Percentiles rank a stretch among this genome's conserved stretches.
phyloP scores from a whole-genome alignment of 2,797 vertebrate species.

The Silurus aristotelis region DNA sequence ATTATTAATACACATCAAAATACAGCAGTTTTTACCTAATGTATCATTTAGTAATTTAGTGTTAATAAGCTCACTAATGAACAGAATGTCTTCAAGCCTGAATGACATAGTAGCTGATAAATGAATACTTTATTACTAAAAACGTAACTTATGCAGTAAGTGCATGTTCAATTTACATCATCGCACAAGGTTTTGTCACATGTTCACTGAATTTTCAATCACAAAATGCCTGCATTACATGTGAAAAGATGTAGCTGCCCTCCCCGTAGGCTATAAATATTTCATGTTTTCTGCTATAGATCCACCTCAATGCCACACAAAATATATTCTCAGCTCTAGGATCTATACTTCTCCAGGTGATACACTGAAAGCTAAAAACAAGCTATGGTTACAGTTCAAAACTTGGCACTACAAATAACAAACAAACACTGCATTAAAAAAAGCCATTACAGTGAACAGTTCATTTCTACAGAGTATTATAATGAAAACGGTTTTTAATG shows the following conservation, averaged over 20 bases:
- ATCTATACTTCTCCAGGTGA: neutral
- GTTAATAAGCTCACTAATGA: neutral
- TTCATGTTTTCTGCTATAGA: slow-evolving; percentile 47
- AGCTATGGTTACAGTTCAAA: slow-evolving; percentile 2
- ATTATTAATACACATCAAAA: neutral
- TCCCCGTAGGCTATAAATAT: slow-evolving; percentile 49
- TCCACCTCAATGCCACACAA: slow-evolving; percentile 16
- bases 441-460: neutral
- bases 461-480: neutral
- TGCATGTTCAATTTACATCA: neutral
- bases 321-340: neutral
- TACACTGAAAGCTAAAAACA: neutral
- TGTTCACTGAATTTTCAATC: slow-evolving; percentile 5
- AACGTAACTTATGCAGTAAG: neutral
- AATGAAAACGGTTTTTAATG: neutral
- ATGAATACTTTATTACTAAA: neutral
- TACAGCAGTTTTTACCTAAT: neutral
- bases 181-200: neutral
- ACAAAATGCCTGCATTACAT: slow-evolving; percentile 15
- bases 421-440: neutral
- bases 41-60: neutral
- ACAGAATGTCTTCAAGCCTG: neutral
- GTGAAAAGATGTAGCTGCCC: slow-evolving; percentile 21
- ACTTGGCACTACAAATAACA: neutral
- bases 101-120: neutral